Base-by-base conservation (phyloP, 1,140 invertebrate genomes). In the Maconellicoccus hirsutus region DNA sequence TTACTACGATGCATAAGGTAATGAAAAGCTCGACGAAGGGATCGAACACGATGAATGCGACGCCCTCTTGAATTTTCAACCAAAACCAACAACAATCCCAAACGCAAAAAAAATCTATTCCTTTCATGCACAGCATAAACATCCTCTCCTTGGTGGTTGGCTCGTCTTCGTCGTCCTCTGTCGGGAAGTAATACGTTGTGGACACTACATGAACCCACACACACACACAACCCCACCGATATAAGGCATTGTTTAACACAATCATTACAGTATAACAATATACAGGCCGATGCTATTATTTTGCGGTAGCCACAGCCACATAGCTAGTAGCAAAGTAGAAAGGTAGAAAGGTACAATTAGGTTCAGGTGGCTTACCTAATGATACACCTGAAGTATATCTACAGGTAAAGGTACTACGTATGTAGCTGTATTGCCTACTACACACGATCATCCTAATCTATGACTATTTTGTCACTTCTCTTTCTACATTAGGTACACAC, bases 21-120 rank as follows among this genome's bases (percentile, higher is more conserved):
- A 98, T 98, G 81, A 98, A 98, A 73, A 98, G 83, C 80, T 98
- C 96, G 74, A 98, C 93, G 79, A 98, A 98, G 6, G 96, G 94
- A 85, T 98, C 95, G 81, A 98, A 96, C 70, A 98, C 95, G 75
- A 98, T 83, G 16, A 96, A 81, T 1, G 89, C 86, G n/a, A 97
- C 86, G 79, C 89, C 88, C 79, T 94, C 89, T 82, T 96, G 92
- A 78, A 97, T 86, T 79, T 88, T 89, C 72, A 94, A 83, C 92
- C 94, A 97, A 74, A 87, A 84, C 82, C 86, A 88, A 81, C 93
- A 96, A 83, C 94, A 96, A 81, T 98, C 92, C 95, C 95, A 98
- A 70, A 96, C 90, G 83, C 94, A 98, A 81, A 97, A 92, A 73
- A 94, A 86, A 81, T 96, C 92, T 76, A 96, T 91, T 74, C 88